A percentile compares a stretch with the other conserved stretches of the same genome.
Conservation (phyloP, 2,113 vertebrate species). For the Prionailurus viverrinus region DNA sequence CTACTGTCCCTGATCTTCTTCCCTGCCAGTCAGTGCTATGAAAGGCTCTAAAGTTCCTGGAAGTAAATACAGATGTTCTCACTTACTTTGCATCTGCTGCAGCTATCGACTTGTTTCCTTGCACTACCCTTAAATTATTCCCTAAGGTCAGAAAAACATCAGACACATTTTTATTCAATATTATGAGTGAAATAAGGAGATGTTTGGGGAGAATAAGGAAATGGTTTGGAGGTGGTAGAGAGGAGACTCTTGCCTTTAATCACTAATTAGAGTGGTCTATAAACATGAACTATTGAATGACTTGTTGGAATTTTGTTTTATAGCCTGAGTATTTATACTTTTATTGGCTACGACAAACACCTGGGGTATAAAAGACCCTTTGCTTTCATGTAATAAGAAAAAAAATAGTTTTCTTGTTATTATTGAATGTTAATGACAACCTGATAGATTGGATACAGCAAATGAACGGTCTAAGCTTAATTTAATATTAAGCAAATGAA, state of each 20-base stretch:
- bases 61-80: constrained; percentile 76
- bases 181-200: constrained; percentile 43
- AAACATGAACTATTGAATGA: constrained; percentile 34
- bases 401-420: neutral
- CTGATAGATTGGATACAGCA: neutral
- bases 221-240: neutral
- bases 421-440: constrained; percentile 13
- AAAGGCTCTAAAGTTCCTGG: constrained; percentile 49
- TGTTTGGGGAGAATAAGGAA: constrained; percentile 7
- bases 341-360: constrained; percentile 56
- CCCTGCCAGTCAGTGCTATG: constrained; percentile 57
- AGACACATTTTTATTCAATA: constrained; percentile 73
- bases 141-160: constrained; percentile 64
- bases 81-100: constrained; percentile 54
- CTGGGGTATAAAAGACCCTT: neutral
- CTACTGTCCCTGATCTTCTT: neutral
- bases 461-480: constrained; percentile 10
- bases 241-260: constrained; percentile 60
- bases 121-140: constrained; percentile 64
- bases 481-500: neutral
- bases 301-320: constrained; percentile 65
- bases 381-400: neutral
- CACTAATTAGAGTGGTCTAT: constrained; percentile 52
- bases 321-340: constrained; percentile 38
- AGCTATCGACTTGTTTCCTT: constrained; percentile 72